Evolutionary conservation across 2,797 vertebrate genomes (phyloP), one percentile per base, ranked within the genome.

Genomic region (Chromobotia macracanthus): DNA sequence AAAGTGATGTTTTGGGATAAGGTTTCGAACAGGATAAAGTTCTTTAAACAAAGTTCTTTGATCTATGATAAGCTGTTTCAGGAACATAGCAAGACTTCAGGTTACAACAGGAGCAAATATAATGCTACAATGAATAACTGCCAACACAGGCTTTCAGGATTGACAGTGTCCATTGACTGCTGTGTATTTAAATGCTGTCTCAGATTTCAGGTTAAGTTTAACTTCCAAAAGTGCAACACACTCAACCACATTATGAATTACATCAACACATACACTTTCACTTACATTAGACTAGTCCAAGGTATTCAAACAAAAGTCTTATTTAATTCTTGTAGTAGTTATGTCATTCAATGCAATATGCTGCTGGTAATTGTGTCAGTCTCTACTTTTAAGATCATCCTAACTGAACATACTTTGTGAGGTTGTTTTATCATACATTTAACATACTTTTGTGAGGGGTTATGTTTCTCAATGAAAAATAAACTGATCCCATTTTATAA

Each of bases 51-150:
- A n/a, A n/a, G n/a, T n/a, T n/a, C 8, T 61, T n/a, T 61, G 58
- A 35, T 35, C 60, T 25, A n/a, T 63, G 11, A 63, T 63, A 35
- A 63, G 60, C 16, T n/a, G 28, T 63, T 63, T 63, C 28, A 63
- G 60, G 8, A 35, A 63, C 3, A 63, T 28, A 10, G 28, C 60
- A 63, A 35, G 60, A 63, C 60, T 28, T n/a, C n/a, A n/a, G n/a
- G n/a, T 48, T 48, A 48, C 46, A 63, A 35, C 60, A 63, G 60
- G 60, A 10, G 60, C 60, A 63, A 63, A 63, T 63, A 63, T 48
- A 48, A 63, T 63, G 28, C 28, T 35, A 8, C 8, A 35, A n/a
- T 63, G 16, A 63, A 35, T 16, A 61, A 35, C 25, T 63, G 60
- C 28, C 60, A 63, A 5, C 9, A 7, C 15, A 18, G 0, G 18